A percentile compares a stretch with the other conserved stretches of the same genome.
These are phyloP conservation scores for Sinohyriopsis cumingii DNA, from an alignment of 2,888 invertebrate species.

Conservation along the genomic window DNA sequence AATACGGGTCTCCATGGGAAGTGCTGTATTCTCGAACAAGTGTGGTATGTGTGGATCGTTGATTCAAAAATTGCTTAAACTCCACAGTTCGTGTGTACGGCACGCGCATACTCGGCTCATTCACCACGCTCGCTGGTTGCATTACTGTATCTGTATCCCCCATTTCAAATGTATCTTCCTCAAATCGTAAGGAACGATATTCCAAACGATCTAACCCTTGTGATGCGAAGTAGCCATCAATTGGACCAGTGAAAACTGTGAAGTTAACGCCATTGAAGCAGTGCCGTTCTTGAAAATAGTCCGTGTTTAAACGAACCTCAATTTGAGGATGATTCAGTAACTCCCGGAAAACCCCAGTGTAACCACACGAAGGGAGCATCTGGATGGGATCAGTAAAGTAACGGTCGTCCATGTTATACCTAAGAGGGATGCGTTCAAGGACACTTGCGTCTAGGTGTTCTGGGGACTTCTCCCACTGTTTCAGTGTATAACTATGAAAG, in stretches of 20 bases:
- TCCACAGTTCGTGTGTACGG: constrained; percentile 7
- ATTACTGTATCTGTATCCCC: background rate
- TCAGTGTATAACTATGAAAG: constrained; percentile 10
- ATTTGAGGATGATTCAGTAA: constrained; percentile 8
- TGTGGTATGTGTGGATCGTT: constrained; percentile 1
- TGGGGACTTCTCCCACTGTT: constrained; percentile 15
- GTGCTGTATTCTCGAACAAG: constrained; percentile 6
- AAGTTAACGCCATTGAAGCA: too few relatives aligned
- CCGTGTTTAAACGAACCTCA: background rate
- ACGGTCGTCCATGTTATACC: constrained; percentile 8
- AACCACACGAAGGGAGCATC: constrained; percentile 7
- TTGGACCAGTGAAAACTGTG: constrained; percentile 4
- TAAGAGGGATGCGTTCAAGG: constrained; percentile 8
- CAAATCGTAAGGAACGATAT: constrained; percentile 7
- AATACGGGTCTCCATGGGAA: constrained; percentile 10
- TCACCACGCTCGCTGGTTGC: constrained; percentile 8
- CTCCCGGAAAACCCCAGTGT: constrained; percentile 9
- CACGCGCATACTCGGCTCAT: constrained; percentile 4
- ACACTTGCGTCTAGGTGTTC: constrained; percentile 8
- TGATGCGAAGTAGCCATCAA: constrained; percentile 7
- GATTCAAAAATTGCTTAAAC: constrained; percentile 11
- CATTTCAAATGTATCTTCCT: constrained; percentile 2
- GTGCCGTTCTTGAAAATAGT: constrained; percentile 3
- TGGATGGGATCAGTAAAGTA: constrained; percentile 12
- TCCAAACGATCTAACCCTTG: constrained; percentile 1